Percentiles rank a stretch among this genome's conserved stretches.
These are phyloP conservation scores for Gambelia wislizenii DNA, from an alignment of 2,797 vertebrate species.

Conservation along the genomic window DNA sequence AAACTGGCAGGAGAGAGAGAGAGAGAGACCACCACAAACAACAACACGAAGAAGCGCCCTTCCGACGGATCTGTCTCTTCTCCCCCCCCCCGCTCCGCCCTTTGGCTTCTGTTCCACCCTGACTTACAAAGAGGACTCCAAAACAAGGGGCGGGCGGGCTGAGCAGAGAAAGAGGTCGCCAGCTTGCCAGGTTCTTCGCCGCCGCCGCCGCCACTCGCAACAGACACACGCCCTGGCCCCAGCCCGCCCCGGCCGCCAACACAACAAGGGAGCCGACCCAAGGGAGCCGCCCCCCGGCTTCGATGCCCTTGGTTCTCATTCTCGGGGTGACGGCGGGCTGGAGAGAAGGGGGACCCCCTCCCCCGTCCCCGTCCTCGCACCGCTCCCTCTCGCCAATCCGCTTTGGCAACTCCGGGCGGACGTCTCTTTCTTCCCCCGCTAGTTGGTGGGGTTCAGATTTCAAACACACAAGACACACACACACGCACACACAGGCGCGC, in stretches of 20 bases:
- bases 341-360: background rate
- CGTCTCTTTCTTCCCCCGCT: background rate
- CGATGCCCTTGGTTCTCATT: too few species aligned
- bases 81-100: background rate
- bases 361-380: background rate
- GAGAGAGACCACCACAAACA: too few species aligned
- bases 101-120: background rate
- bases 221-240: slow-evolving; percentile 38
- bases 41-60: too few species aligned
- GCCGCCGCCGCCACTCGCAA: background rate
- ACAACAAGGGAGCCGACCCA: too few species aligned
- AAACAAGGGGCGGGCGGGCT: background rate
- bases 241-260: background rate
- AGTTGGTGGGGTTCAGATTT: background rate
- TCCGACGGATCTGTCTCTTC: too few species aligned
- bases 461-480: background rate
- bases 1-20: too few species aligned
- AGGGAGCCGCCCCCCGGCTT: too few species aligned
- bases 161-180: too few species aligned
- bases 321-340: too few species aligned
- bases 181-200: background rate
- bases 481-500: background rate
- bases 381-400: background rate
- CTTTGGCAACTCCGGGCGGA: too few species aligned
- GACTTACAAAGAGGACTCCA: background rate